Evolutionary conservation across 2,797 vertebrate species (phyloP).

Genomic region (Loris lydekkerianus): DNA sequence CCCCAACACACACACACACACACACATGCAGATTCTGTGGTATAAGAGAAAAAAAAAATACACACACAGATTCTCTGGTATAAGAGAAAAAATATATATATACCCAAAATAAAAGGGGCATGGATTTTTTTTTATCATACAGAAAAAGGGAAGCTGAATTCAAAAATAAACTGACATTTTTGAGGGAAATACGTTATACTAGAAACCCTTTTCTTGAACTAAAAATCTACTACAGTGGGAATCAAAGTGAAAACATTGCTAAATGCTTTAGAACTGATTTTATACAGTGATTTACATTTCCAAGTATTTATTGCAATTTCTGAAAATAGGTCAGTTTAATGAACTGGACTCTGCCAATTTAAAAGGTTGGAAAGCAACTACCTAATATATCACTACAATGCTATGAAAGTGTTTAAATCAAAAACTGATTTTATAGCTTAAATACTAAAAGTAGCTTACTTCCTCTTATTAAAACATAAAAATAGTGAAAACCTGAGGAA

Average conservation of each 20-base stretch:
- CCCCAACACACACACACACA: not conserved
- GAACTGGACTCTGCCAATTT: not conserved
- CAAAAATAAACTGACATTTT: not conserved
- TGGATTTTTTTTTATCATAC: not conserved
- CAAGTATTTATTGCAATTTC: not conserved
- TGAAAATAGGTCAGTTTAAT: constrained; percentile 5
- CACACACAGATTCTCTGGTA: not conserved
- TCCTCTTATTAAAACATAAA: not conserved
- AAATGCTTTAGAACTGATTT: not conserved
- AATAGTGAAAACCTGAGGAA: not conserved
- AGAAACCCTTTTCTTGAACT: not conserved
- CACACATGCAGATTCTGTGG: not conserved
- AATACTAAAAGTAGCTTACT: not conserved
- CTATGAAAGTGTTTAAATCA: not conserved
- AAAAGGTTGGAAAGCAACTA: constrained; percentile 42
- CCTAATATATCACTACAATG: not conserved
- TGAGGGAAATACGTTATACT: not conserved
- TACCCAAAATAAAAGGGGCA: not conserved
- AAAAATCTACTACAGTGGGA: not conserved
- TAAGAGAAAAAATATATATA: not conserved
- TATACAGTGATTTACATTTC: not conserved
- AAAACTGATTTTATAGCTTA: constrained; percentile 1
- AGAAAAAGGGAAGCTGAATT: not conserved
- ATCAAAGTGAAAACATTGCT: not conserved
- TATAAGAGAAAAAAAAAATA: not conserved